Percentiles rank a stretch among this genome's conserved stretches.
These are phyloP conservation scores for Folsomia manolachei DNA, from an alignment of 2,888 invertebrate genomes.

Conservation along the genomic window DNA sequence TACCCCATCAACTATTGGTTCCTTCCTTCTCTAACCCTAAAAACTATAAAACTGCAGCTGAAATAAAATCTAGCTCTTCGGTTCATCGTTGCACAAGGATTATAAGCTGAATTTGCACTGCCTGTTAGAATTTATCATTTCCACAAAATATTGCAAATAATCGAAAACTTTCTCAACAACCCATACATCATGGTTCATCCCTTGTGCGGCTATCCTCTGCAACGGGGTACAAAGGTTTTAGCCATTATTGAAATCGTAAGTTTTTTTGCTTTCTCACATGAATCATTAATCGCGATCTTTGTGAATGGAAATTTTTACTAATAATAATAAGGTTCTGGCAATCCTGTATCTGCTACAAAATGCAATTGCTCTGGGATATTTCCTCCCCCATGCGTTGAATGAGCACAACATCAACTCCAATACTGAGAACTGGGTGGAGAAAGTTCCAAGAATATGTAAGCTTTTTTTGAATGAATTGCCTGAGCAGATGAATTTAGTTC, in stretches of 20 bases:
- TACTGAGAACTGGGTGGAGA: slow-evolving; percentile 17
- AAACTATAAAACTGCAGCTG: slow-evolving; percentile 4
- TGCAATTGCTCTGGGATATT: not conserved
- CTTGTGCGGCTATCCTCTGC: slow-evolving; percentile 1
- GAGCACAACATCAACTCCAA: not conserved
- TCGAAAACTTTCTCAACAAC: too few species aligned
- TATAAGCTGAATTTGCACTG: too few species aligned
- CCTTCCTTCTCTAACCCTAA: too few species aligned
- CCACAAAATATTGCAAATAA: too few species aligned
- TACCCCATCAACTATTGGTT: not conserved
- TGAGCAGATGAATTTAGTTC: slow-evolving; percentile 22
- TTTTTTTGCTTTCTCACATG: too few species aligned
- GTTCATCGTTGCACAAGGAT: too few species aligned
- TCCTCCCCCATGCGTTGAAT: slow-evolving; percentile 4
- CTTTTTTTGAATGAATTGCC: too few species aligned
- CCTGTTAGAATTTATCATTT: too few species aligned
- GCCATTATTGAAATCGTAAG: slow-evolving; percentile 11
- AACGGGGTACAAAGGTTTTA: not conserved
- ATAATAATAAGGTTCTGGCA: slow-evolving; percentile 9
- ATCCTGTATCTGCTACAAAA: not conserved
- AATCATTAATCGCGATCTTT: not conserved
- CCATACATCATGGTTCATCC: slow-evolving; percentile 20
- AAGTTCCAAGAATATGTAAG: slow-evolving; percentile 25
- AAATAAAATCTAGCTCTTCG: not conserved
- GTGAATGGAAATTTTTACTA: not conserved